Percentiles rank a stretch among this genome's conserved stretches.
phyloP scores from a whole-genome alignment of 2,888 invertebrate genomes.

The Athripsodes cinereus region DNA sequence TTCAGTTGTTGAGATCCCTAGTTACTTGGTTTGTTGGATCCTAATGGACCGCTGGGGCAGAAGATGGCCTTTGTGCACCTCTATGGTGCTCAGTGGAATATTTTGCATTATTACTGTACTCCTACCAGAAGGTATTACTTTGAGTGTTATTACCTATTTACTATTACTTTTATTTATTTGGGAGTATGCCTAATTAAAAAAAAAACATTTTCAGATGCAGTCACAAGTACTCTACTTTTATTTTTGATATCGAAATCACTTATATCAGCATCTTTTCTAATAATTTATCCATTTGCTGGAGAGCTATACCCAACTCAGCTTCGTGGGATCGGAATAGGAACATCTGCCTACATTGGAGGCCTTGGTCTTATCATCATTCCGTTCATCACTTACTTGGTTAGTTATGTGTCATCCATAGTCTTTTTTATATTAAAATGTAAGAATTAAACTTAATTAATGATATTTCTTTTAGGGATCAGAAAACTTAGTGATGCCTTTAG shows the following conservation, averaged over 20 bases:
- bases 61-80: slow-evolving; percentile 80
- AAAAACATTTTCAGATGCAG: slow-evolving; percentile 53
- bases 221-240: slow-evolving; percentile 64
- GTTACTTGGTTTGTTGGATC: slow-evolving; percentile 81
- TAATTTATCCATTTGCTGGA: slow-evolving; percentile 89
- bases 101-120: slow-evolving; percentile 81
- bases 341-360: slow-evolving; percentile 86
- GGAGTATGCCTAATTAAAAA: no score
- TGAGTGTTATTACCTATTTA: no score
- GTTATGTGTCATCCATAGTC: no score
- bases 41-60: slow-evolving; percentile 85
- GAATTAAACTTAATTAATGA: no score
- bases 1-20: slow-evolving; percentile 82
- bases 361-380: slow-evolving; percentile 84
- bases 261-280: slow-evolving; percentile 84
- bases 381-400: slow-evolving; percentile 84
- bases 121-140: slow-evolving; percentile 62
- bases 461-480: slow-evolving; percentile 64
- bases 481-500: slow-evolving; percentile 73
- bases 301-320: slow-evolving; percentile 88
- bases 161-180: no score
- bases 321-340: slow-evolving; percentile 83
- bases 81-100: slow-evolving; percentile 79
- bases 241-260: slow-evolving; percentile 82
- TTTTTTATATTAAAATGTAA: no score